Evolutionary conservation across 2,113 vertebrate genomes (phyloP).

Genomic region (Amphiprion ocellaris): DNA sequence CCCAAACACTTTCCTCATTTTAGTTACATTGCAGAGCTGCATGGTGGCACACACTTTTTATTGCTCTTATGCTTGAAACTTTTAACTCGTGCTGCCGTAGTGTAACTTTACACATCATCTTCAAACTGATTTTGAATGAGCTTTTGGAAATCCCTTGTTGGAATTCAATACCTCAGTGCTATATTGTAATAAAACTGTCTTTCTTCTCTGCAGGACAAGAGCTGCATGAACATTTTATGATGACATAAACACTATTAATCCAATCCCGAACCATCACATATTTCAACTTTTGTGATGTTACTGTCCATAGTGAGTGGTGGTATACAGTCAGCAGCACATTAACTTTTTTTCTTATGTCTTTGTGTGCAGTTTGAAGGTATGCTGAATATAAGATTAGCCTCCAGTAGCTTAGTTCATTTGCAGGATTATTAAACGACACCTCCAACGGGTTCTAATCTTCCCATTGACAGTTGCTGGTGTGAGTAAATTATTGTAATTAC

Average conservation of each 20-base stretch:
- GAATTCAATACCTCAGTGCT: neutral
- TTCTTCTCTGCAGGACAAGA: slow-evolving; percentile 21
- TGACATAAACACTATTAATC: slow-evolving; percentile 14
- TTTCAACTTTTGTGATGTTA: slow-evolving; percentile 16
- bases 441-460: neutral
- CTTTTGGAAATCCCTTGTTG: slow-evolving; percentile 2
- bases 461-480: neutral
- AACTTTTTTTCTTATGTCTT: neutral
- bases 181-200: slow-evolving; percentile 14
- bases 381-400: slow-evolving; percentile 6
- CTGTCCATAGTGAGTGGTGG: neutral
- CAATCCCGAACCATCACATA: neutral
- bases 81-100: neutral
- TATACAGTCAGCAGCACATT: neutral
- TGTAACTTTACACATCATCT: neutral
- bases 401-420: neutral
- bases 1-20: slow-evolving; percentile 49
- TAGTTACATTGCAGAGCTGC: slow-evolving; percentile 36
- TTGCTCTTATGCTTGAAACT: slow-evolving; percentile 18
- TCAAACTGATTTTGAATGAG: slow-evolving; percentile 23
- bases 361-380: neutral
- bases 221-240: slow-evolving; percentile 30
- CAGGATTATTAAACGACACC: neutral
- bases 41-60: neutral
- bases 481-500: neutral